Evolutionary conservation across 2,888 invertebrate species (phyloP).

Genomic region (Chromoteleia sp.): DNA sequence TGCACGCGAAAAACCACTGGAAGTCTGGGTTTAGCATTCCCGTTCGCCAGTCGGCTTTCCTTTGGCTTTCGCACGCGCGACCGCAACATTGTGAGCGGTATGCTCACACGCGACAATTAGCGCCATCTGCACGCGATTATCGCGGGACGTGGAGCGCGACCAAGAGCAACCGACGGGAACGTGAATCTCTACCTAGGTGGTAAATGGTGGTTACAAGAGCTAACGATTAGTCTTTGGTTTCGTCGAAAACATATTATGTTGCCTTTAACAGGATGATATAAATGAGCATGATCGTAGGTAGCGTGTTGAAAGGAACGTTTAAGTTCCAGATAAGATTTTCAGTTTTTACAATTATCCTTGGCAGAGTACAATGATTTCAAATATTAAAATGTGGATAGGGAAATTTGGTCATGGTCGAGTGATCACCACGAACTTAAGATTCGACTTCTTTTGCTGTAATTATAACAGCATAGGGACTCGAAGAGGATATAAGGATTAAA

Average conservation of each 20-base stretch:
- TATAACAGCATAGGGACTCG: no score
- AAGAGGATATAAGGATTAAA: no score
- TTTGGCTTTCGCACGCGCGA: slow-evolving; percentile 9
- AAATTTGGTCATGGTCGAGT: neutral
- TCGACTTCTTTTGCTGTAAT: neutral
- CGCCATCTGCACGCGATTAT: slow-evolving; percentile 39
- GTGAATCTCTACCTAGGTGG: slow-evolving; percentile 2
- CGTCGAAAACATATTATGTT: neutral
- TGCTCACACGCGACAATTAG: slow-evolving; percentile 26
- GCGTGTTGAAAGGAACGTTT: no score
- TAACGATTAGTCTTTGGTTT: slow-evolving; percentile 24
- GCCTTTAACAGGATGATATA: slow-evolving; percentile 4
- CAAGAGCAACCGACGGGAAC: slow-evolving; percentile 19
- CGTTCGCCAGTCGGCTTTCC: neutral
- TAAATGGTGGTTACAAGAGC: slow-evolving; percentile 6
- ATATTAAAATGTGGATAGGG: neutral
- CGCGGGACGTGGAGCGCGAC: slow-evolving; percentile 27
- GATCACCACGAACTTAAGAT: neutral
- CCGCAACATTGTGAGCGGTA: neutral
- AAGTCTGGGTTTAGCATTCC: neutral
- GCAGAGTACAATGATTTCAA: no score
- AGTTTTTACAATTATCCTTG: no score
- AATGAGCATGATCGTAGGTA: no score
- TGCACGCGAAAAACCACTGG: slow-evolving; percentile 14
- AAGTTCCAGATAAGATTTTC: no score